Conservation (phyloP, 2,888 invertebrate genomes). For the Calameuta pallipes region DNA sequence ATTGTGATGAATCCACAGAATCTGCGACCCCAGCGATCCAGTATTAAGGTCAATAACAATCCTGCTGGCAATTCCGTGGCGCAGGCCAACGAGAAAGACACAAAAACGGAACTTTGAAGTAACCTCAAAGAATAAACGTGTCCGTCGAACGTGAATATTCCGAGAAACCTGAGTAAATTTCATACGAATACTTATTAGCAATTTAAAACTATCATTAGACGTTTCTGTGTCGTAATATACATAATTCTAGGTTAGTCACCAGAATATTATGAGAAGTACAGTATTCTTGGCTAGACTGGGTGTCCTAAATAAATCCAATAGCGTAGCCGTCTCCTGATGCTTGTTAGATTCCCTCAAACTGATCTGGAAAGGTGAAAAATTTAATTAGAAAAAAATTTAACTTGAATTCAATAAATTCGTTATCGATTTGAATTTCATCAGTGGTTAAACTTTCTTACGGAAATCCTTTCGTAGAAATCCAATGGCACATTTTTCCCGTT, state of each 20-base stretch:
- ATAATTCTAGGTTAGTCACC: constrained; percentile 52
- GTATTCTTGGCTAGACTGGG: constrained; percentile 67
- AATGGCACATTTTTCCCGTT: constrained; percentile 61
- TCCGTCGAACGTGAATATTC: constrained; percentile 86
- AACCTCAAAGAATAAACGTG: constrained; percentile 89
- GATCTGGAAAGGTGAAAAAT: constrained; percentile 47
- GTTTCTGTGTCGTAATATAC: neutral
- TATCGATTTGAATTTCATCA: neutral
- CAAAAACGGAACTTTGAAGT: constrained; percentile 81
- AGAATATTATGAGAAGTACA: constrained; percentile 65
- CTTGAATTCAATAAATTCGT: too few species aligned
- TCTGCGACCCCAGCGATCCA: constrained; percentile 85
- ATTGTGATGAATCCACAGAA: constrained; percentile 86
- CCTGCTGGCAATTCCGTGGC: constrained; percentile 88
- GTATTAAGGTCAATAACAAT: constrained; percentile 77
- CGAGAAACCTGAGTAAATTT: constrained; percentile 72
- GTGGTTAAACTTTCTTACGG: constrained; percentile 49
- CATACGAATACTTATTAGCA: neutral
- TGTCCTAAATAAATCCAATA: constrained; percentile 67
- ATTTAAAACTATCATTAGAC: neutral
- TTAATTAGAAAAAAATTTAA: constrained; percentile 5
- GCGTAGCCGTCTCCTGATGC: constrained; percentile 55
- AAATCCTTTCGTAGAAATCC: constrained; percentile 59
- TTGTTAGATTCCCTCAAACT: constrained; percentile 52
- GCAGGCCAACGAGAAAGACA: constrained; percentile 86